Base-by-base conservation (phyloP, 1,140 invertebrate species). In the Drosophila tropicalis region DNA sequence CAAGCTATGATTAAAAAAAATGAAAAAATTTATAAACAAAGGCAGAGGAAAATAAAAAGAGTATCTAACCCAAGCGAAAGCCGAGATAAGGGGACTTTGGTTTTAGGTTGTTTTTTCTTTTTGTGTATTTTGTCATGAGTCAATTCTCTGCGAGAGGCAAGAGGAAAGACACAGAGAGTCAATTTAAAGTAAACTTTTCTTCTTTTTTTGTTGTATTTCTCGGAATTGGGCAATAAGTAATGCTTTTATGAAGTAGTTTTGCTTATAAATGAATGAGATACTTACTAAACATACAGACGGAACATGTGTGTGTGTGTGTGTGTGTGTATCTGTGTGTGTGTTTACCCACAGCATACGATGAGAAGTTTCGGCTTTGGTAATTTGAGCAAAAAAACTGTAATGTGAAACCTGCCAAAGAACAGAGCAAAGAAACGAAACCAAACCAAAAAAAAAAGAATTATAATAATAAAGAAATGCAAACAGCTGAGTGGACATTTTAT, bases 401-500 rank as follows among this genome's bases (percentile, higher is more conserved):
- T 77, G 73, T 77, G 74, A 77, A 74, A 76, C 47, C 62, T 62
- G 0, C n/a, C 36, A 51, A 22, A 51, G 44, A n/a, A n/a, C 19
- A 51, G 44, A 51, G 44, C 17, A 22, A 51, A 51, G 44, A 44
- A 44, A 41, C 40, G 15, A 19, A 51, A 51, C 44, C 17, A 51
- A 51, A 51, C 9, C 17, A 63, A 62, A 29, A 19, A n/a, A 25
- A 19, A 36, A 51, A 40, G 60, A 32, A 17, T 39, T 54, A 32
- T 36, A 60, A 73, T 56, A 63, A 40, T 51, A 65, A 56, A 72
- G 63, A 25, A 40, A 44, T 22, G 57, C 60, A 40, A 79, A 87
- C 82, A 86, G 82, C 82, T 86, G 83, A 86, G 82, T 86, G 82
- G 82, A 86, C 82, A 86, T 62, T 77, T 64, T 67, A 72, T 63